These are phyloP conservation scores for Pogonocherus hispidulus DNA, from an alignment of 2,888 invertebrate genomes.

Conservation along the genomic window DNA sequence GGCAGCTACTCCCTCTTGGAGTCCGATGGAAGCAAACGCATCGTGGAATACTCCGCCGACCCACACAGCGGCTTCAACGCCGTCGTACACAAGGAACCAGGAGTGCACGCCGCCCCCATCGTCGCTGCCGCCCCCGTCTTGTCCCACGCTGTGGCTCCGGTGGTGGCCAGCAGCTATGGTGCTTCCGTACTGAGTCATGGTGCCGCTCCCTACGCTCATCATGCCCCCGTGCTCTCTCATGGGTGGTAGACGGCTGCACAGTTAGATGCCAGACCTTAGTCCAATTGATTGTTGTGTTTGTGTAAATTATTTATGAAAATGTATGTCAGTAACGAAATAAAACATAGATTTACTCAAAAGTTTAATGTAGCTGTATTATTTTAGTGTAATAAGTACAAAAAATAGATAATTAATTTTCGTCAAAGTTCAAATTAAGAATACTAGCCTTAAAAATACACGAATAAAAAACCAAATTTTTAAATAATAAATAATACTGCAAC, in stretches of 20 bases:
- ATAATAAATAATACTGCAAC: too few relatives aligned
- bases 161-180: not conserved
- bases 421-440: too few relatives aligned
- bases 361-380: not conserved
- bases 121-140: constrained; percentile 43
- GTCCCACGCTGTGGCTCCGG: constrained; percentile 13
- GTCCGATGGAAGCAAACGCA: constrained; percentile 70
- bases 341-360: not conserved
- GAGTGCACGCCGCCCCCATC: constrained; percentile 49
- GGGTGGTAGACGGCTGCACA: not conserved
- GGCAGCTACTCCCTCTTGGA: constrained; percentile 72
- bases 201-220: not conserved
- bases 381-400: too few relatives aligned
- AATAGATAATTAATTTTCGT: too few relatives aligned
- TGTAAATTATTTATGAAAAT: not conserved
- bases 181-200: not conserved
- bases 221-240: not conserved
- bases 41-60: constrained; percentile 71
- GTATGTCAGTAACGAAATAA: not conserved
- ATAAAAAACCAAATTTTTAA: too few relatives aligned
- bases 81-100: constrained; percentile 68
- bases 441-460: too few relatives aligned
- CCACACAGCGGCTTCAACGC: constrained; percentile 72
- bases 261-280: not conserved
- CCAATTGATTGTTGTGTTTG: not conserved